These are phyloP conservation scores for Cacajao melanocephalus DNA, from an alignment of 2,797 vertebrate genomes.

Conservation along the genomic window DNA sequence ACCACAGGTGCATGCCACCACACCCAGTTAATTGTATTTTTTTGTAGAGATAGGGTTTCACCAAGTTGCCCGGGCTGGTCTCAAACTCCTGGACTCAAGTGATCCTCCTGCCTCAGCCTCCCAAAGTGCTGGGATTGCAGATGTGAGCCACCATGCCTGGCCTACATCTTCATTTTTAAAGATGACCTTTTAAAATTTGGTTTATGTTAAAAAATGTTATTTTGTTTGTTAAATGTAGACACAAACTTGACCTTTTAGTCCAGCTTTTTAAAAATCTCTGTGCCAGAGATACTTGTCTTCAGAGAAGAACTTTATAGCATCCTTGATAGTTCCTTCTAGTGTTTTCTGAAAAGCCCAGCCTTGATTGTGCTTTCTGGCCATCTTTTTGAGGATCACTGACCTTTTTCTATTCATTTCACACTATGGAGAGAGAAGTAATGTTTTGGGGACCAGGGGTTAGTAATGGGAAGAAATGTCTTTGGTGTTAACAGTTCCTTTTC, in stretches of 20 bases:
- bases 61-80: too few relatives aligned
- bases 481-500: neutral
- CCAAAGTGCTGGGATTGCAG: neutral
- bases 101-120: neutral
- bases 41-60: too few relatives aligned
- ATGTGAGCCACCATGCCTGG: neutral
- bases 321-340: neutral
- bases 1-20: too few relatives aligned
- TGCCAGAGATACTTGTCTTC: neutral
- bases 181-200: neutral
- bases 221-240: neutral
- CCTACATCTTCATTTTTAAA: neutral
- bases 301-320: neutral
- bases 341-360: neutral
- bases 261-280: neutral
- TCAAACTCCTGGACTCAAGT: too few relatives aligned
- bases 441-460: rapidly evolving
- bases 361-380: neutral
- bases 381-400: neutral
- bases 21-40: too few relatives aligned
- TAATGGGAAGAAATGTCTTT: neutral
- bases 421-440: neutral
- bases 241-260: neutral
- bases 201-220: neutral
- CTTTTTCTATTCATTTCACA: neutral